Percentiles rank a stretch among this genome's conserved stretches.
phyloP scores from a whole-genome alignment of 2,113 vertebrate genomes.

The Xiphophorus maculatus region DNA sequence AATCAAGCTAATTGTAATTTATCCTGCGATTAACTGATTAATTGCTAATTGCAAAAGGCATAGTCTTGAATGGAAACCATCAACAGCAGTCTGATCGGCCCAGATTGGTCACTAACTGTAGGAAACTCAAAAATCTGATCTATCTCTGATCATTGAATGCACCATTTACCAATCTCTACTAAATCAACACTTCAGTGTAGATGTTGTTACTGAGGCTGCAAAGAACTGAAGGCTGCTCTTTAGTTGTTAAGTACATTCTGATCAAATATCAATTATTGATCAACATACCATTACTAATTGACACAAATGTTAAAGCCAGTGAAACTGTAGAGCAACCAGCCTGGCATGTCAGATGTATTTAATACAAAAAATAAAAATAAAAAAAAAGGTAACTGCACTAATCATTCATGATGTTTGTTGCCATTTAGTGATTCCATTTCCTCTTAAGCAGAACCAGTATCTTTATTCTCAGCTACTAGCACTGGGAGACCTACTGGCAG shows the following conservation, averaged over 20 bases:
- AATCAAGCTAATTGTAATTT: too few relatives aligned
- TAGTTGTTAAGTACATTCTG: background rate
- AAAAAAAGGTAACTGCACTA: background rate
- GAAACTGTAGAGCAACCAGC: slow-evolving; percentile 9
- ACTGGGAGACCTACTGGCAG: slow-evolving; percentile 17
- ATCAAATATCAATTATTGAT: background rate
- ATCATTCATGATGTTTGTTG: slow-evolving; percentile 42
- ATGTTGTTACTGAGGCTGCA: too few relatives aligned
- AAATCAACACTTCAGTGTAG: too few relatives aligned
- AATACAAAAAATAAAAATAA: background rate
- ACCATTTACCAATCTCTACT: too few relatives aligned
- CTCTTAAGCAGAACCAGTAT: slow-evolving; percentile 20
- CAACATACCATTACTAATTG: background rate
- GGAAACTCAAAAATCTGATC: too few relatives aligned
- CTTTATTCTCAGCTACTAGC: slow-evolving; percentile 29
- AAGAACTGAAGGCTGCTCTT: too few relatives aligned
- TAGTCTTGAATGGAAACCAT: too few relatives aligned
- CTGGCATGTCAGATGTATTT: slow-evolving; percentile 7
- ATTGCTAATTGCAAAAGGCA: too few relatives aligned
- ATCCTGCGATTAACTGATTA: too few relatives aligned
- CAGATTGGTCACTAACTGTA: too few relatives aligned
- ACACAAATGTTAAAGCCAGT: slow-evolving; percentile 1
- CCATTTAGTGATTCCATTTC: slow-evolving; percentile 32
- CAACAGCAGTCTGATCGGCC: too few relatives aligned
- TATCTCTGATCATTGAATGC: too few relatives aligned